Evolutionary conservation across 2,888 invertebrate genomes (phyloP), one percentile per base, ranked within the genome.

Genomic region (Ennomos fuscantarius): DNA sequence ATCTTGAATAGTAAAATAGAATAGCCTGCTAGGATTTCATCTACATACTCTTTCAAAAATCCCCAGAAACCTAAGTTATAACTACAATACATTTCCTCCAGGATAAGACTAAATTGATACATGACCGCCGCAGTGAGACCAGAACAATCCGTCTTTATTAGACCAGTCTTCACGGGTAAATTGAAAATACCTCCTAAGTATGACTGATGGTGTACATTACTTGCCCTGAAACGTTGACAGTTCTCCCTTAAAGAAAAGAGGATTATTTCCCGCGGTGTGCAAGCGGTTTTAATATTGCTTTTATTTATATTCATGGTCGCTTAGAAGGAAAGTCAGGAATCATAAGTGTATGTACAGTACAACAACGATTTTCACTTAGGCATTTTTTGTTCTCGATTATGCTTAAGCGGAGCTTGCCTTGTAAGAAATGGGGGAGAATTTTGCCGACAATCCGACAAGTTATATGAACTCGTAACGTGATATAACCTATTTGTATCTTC

Each of bases 141-240:
- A 68, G 51, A 74, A 82, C 84, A 83, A 90, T 90, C 84, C 79
- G 76, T 89, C 90, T 89, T 86, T 88, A 89, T 90, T 90, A 86
- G 72, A 78, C 69, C 72, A 81, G 79, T 82, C 81, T 81, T 78
- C 85, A 76, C 79, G 72, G 74, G 86, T 87, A 91, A 91, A 91
- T 91, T 90, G 91, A 92, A 91, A 92, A 89, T 84, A 88, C 82
- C 78, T 80, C 73, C 87, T 91, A 91, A 92, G 91, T 87, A 92
- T 91, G 89, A 92, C 82, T 87, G 91, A 92, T 92, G 88, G 81
- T 83, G 73, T 78, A 84, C 85, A 90, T 91, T 89, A 91, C 86
- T 89, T 81, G 86, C 62, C 81, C 79, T 70, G 81, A 79, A 41
- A 78, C 76, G 79, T 78, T 82, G 89, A 89, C 90, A 89, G 82